Base-by-base conservation (phyloP, 2,888 invertebrate species). In the Brenthis hecate region DNA sequence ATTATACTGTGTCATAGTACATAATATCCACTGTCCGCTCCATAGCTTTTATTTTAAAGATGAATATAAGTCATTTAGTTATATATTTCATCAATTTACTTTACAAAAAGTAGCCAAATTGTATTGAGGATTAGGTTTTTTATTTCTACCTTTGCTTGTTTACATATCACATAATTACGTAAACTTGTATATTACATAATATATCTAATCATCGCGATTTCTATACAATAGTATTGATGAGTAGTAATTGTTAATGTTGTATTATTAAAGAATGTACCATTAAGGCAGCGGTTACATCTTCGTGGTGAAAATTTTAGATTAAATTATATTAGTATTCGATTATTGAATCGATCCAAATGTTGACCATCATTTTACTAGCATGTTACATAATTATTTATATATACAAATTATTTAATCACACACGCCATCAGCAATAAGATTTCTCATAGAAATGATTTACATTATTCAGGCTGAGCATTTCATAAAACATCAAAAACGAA, bases 401-500 rank as follows among this genome's bases (percentile, higher is more conserved):
- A 65, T 74, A 74, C 69, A 72, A 65, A 56, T 66, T 62, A 56
- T 68, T 66, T 63, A 63, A 62, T 65, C 61, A 69, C 69, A 60
- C 61, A 69, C 72, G 65, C 62, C 66, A 58, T 57, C 64, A 65
- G 55, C 58, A 68, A 50, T 51, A 61, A 60, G 63, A 66, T 50
- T 55, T 81, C 85, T 81, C 87, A 88, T 88, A 91, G 91, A 89
- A 87, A 91, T 92, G 91, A 91, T 92, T 85, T 82, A 86, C 91
- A 92, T 92, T 92, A 92, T 91, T 92, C 92, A 92, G 92, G 84
- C 82, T 86, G 90, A 88, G 82, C 86, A 84, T 81, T 81, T 80
- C 81, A 82, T 84, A 89, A 67, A 89, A 70, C 88, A 88, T 86
- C 84, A 84, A 88, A 83, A 89, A 89, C 84, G 83, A 87, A 89